Conservation (phyloP, 2,888 invertebrate genomes). For the Diloba caeruleocephala region DNA sequence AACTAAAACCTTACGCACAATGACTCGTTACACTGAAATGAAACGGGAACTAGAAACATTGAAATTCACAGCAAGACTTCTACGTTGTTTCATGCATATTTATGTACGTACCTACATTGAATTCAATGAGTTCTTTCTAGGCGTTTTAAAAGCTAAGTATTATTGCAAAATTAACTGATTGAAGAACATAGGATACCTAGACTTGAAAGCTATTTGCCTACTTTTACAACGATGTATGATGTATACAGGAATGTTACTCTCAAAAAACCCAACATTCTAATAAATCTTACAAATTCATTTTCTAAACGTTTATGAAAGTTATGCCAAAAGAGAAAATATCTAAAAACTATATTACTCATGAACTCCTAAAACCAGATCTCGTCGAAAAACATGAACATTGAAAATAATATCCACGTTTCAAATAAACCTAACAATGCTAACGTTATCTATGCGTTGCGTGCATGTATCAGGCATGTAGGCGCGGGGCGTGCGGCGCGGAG, state of each 20-base stretch:
- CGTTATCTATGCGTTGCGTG: slow-evolving; percentile 67
- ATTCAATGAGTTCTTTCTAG: slow-evolving; percentile 38
- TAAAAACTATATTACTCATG: no score
- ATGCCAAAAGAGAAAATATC: no score
- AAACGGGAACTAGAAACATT: slow-evolving; percentile 36
- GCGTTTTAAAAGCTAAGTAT: background rate
- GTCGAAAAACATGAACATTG: slow-evolving; percentile 19
- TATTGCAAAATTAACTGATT: no score
- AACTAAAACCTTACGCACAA: slow-evolving; percentile 39
- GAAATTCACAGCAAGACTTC: slow-evolving; percentile 40
- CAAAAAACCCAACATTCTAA: no score
- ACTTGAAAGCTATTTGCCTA: no score
- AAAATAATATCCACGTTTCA: slow-evolving; percentile 47
- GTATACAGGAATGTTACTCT: no score
- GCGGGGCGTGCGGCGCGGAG: slow-evolving; percentile 32
- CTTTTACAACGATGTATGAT: no score
- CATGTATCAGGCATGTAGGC: slow-evolving; percentile 52
- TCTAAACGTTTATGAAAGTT: no score
- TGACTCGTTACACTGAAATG: slow-evolving; percentile 46
- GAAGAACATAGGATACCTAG: no score
- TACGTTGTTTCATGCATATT: slow-evolving; percentile 30
- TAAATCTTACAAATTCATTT: no score
- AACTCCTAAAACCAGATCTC: no score
- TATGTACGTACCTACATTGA: slow-evolving; percentile 33
- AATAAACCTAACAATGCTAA: slow-evolving; percentile 44